Base-by-base conservation (phyloP, 2,113 vertebrate genomes). In the Nycticebus coucang region DNA sequence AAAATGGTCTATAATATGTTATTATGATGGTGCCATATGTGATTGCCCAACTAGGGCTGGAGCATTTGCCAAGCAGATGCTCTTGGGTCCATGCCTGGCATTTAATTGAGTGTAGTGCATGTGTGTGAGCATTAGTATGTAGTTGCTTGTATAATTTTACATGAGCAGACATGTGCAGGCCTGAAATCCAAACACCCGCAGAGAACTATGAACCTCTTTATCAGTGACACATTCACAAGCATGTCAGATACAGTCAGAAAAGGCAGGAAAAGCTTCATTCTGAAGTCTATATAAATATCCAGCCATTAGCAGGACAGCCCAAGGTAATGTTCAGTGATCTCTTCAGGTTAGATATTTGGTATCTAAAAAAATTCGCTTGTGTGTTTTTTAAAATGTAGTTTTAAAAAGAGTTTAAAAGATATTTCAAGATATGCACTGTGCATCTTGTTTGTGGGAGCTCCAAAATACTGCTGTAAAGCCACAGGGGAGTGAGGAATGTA, bases 71-170 rank as follows among this genome's bases (percentile, higher is more conserved):
- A 62, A 85, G 53, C 84, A 92, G 75, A 68, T 95, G 79, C 78
- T 79, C 68, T 66, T 17, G 59, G 91, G 78, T 37, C 50, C 7
- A n/a, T 0, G 41, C 59, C 75, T 24, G 41, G 53, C 35, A n/a
- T 77, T 60, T 97, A 74, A 83, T 2, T 83, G 93, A 86, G 35
- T 66, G 35, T 1, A 19, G 74, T 17, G 19, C 1, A 0, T 69
- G 55, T n/a, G n/a, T 41, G n/a, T 35, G 37, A 41, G 22, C 41
- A 45, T 89, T 35, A 59, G 18, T 89, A 28, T 94, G 33, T 77
- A 45, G 55, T 60, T 71, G 41, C 79, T 80, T 95, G 37, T 97
- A 45, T 93, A 45, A 72, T 89, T 85, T 95, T 89, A 97, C 59
- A 33, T n/a, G 50, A 93, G 24, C 19, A 83, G 82, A 77, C 35